Conservation (phyloP, 2,113 vertebrate species). For the Ibidorhyncha struthersii region DNA sequence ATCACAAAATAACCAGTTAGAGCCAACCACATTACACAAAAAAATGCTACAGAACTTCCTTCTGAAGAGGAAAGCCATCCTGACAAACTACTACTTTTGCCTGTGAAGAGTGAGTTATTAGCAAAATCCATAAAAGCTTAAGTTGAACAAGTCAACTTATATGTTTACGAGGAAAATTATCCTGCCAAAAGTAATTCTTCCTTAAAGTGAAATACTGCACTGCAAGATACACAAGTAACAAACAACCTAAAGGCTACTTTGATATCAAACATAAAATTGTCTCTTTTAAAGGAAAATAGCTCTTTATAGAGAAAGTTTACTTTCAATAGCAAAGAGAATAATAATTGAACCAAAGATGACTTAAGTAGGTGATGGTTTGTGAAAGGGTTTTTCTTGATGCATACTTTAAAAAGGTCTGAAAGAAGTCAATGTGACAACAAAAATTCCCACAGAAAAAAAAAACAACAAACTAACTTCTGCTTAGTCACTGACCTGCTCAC, state of each 20-base stretch:
- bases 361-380: background rate
- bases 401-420: background rate
- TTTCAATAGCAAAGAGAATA: background rate
- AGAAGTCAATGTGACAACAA: fast-evolving
- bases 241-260: background rate
- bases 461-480: fast-evolving
- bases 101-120: background rate
- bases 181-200: background rate
- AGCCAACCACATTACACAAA: background rate
- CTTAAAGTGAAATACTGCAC: background rate
- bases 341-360: background rate
- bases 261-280: background rate
- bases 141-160: background rate
- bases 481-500: background rate
- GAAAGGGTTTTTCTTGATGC: background rate
- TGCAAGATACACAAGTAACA: background rate
- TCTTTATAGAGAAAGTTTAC: background rate
- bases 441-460: background rate
- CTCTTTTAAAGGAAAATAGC: background rate
- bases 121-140: background rate
- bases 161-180: background rate
- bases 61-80: background rate
- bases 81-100: background rate
- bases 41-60: background rate
- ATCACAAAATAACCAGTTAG: background rate